Percentiles rank a stretch among this genome's conserved stretches.
Conservation (phyloP, 2,888 invertebrate genomes). For the Lagria hirta region DNA sequence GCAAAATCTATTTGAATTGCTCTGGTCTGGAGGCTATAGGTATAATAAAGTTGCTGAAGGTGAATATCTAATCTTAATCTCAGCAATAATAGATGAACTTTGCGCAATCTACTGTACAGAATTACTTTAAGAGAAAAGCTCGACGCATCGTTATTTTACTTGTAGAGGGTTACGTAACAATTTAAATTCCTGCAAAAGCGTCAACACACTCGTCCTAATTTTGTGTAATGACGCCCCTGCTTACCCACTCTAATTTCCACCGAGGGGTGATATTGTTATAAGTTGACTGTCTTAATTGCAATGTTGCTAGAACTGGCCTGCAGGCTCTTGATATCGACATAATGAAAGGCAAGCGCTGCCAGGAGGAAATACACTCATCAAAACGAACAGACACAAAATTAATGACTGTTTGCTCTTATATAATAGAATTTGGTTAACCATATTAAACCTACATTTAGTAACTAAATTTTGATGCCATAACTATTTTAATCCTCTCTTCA, state of each 20-base stretch:
- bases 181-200: constrained; percentile 41
- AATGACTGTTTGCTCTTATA: too few relatives aligned
- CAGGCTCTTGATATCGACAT: constrained; percentile 32
- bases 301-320: constrained; percentile 30
- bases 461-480: too few relatives aligned
- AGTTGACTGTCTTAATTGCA: constrained; percentile 43
- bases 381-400: too few relatives aligned
- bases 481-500: too few relatives aligned
- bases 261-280: constrained; percentile 41
- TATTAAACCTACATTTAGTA: too few relatives aligned
- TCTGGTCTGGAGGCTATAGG: constrained; percentile 8
- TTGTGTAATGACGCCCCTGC: constrained; percentile 41
- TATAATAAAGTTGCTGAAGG: constrained; percentile 20
- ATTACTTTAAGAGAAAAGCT: constrained; percentile 13
- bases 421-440: too few relatives aligned
- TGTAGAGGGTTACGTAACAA: constrained; percentile 28
- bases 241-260: constrained; percentile 41
- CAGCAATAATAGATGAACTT: constrained; percentile 29
- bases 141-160: constrained; percentile 30
- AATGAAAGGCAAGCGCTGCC: constrained; percentile 9
- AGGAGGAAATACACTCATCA: too few relatives aligned
- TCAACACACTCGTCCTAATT: constrained; percentile 40
- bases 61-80: constrained; percentile 30
- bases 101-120: constrained; percentile 25
- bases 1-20: constrained; percentile 5